Conservation (phyloP, 2,113 vertebrate genomes). For the Vulpes ferrilata region DNA sequence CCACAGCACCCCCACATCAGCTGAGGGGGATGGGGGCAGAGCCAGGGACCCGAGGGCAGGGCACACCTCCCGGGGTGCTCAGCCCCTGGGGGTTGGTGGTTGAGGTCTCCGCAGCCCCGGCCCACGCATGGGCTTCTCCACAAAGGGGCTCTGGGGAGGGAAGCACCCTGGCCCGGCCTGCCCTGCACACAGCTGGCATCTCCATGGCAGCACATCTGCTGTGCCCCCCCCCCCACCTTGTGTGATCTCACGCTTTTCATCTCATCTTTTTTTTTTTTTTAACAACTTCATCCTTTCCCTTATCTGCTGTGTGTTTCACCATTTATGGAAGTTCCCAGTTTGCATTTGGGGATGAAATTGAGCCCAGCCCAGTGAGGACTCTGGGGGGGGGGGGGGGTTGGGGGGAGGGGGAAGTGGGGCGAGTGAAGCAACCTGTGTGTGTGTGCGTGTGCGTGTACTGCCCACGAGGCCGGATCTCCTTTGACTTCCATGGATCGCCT, state of each 20-base stretch:
- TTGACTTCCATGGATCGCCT: conserved; percentile 20
- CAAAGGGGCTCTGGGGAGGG: neutral
- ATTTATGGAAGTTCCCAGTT: conserved; percentile 43
- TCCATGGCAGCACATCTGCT: neutral
- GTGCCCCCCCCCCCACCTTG: neutral
- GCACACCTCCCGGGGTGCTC: rapidly evolving
- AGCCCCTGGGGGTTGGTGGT: neutral
- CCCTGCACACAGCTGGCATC: neutral
- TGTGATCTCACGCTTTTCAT: neutral
- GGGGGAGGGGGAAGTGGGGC: neutral
- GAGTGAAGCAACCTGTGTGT: neutral
- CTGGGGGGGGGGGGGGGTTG: neutral
- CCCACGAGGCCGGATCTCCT: conserved; percentile 23
- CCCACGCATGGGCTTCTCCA: neutral
- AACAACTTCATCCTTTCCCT: neutral
- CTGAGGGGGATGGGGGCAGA: too few relatives aligned
- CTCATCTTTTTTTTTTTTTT: neutral
- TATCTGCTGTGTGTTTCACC: neutral
- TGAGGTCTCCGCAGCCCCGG: too few relatives aligned
- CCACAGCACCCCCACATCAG: rapidly evolving
- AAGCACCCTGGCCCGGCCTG: neutral
- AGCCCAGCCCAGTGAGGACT: neutral
- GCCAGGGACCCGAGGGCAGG: neutral
- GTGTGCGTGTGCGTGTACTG: neutral
- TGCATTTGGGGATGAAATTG: neutral